Evolutionary conservation across 2,888 invertebrate species (phyloP).

Genomic region (Yponomeuta evonymella): DNA sequence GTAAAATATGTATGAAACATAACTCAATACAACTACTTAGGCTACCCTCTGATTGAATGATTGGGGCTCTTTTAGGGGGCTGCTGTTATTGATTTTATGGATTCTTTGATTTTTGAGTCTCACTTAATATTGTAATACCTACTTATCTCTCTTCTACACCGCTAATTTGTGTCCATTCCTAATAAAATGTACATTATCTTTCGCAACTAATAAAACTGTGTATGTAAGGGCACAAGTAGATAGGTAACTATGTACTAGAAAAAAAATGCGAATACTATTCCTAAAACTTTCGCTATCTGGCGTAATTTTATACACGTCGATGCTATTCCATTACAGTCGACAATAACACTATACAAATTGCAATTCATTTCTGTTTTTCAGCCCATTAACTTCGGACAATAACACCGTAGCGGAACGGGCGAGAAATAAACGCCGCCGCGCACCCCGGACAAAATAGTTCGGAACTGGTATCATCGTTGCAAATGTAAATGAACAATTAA

Average conservation of each 20-base stretch:
- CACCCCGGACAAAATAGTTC: slow-evolving; percentile 59
- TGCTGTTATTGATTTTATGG: background rate
- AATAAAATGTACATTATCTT: too few relatives aligned
- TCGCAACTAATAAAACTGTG: background rate
- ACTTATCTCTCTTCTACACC: too few relatives aligned
- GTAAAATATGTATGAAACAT: slow-evolving; percentile 1
- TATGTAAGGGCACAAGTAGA: background rate
- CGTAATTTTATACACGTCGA: slow-evolving; percentile 10
- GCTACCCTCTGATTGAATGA: slow-evolving; percentile 5
- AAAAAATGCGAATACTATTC: too few relatives aligned
- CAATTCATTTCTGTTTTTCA: slow-evolving; percentile 72
- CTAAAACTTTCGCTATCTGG: background rate
- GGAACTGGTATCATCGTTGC: slow-evolving; percentile 73
- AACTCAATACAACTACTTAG: background rate
- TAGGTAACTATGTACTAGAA: background rate
- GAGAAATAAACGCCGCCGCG: slow-evolving; percentile 56
- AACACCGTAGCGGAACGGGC: slow-evolving; percentile 59
- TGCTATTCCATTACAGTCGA: slow-evolving; percentile 14
- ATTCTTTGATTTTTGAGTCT: background rate
- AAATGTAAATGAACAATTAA: slow-evolving; percentile 77
- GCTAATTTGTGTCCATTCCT: too few relatives aligned
- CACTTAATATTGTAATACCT: too few relatives aligned
- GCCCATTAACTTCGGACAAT: slow-evolving; percentile 71
- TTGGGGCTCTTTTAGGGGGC: background rate
- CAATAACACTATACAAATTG: slow-evolving; percentile 57